Conservation (phyloP, 1,140 invertebrate species). For the Eurytemora carolleeae region DNA sequence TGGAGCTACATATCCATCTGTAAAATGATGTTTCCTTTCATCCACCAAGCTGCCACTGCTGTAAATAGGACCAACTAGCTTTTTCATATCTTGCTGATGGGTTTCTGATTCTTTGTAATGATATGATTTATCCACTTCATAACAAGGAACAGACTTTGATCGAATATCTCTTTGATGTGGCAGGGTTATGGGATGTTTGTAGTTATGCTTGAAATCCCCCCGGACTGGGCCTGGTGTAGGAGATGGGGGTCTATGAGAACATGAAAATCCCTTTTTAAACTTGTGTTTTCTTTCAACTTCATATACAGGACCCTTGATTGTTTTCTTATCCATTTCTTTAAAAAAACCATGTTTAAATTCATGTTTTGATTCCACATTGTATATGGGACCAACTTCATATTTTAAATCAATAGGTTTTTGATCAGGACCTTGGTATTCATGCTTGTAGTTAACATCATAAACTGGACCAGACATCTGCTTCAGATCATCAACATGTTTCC, state of each 20-base stretch:
- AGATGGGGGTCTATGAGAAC: background rate
- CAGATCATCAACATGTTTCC: slow-evolving; percentile 8
- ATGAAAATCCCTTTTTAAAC: background rate
- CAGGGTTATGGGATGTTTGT: slow-evolving; percentile 7
- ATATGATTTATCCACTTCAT: slow-evolving; percentile 12
- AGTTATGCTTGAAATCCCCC: slow-evolving; percentile 2
- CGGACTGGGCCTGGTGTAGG: slow-evolving; percentile 2
- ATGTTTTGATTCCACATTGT: background rate
- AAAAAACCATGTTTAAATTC: background rate
- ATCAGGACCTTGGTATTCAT: background rate
- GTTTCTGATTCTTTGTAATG: slow-evolving; percentile 6
- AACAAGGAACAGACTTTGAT: slow-evolving; percentile 3
- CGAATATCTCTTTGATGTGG: slow-evolving; percentile 12
- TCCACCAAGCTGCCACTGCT: background rate
- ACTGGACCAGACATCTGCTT: slow-evolving; percentile 8
- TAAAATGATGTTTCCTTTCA: slow-evolving; percentile 9
- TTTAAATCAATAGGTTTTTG: background rate
- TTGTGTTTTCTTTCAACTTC: background rate
- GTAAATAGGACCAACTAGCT: slow-evolving; percentile 10
- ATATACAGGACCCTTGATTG: slow-evolving; percentile 2
- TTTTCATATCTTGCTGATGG: slow-evolving; percentile 7
- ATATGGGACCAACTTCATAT: background rate
- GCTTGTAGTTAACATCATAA: slow-evolving; percentile 9
- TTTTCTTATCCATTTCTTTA: background rate
- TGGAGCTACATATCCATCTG: slow-evolving; percentile 1